Evolutionary conservation across 2,888 invertebrate genomes (phyloP).

Genomic region (Aphidoletes aphidimyza): DNA sequence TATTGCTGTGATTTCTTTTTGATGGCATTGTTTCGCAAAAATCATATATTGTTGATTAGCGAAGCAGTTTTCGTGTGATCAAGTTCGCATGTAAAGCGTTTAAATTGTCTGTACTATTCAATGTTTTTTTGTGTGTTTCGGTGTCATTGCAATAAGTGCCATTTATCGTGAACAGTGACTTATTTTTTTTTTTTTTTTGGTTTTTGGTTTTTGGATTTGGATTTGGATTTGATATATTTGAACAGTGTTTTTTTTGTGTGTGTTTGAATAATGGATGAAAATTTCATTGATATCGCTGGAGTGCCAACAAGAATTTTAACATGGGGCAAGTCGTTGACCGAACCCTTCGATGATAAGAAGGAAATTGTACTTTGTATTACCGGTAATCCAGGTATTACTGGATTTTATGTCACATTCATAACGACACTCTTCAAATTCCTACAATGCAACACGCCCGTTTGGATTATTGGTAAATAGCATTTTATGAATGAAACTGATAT

Average conservation of each 20-base stretch:
- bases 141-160: too few species aligned
- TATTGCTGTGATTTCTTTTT: too few species aligned
- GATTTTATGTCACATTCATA: constrained; percentile 83
- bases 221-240: too few species aligned
- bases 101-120: not conserved
- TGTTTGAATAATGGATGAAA: not conserved
- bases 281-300: not conserved
- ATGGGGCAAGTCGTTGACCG: constrained; percentile 77
- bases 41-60: too few species aligned
- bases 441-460: constrained; percentile 74
- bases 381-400: constrained; percentile 89
- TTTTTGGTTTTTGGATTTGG: too few species aligned
- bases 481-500: too few species aligned
- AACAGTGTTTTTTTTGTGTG: too few species aligned
- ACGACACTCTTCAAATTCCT: constrained; percentile 72
- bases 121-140: too few species aligned
- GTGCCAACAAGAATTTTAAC: constrained; percentile 78
- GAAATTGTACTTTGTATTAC: constrained; percentile 81
- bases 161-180: too few species aligned
- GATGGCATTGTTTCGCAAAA: too few species aligned
- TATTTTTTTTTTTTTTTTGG: too few species aligned
- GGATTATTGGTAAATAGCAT: constrained; percentile 75
- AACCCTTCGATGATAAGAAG: constrained; percentile 69
- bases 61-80: too few species aligned
- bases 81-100: not conserved